A percentile compares a stretch with the other conserved stretches of the same genome.
Evolutionary conservation across 2,113 vertebrate genomes (phyloP).

Genomic region (Arvicanthis niloticus): DNA sequence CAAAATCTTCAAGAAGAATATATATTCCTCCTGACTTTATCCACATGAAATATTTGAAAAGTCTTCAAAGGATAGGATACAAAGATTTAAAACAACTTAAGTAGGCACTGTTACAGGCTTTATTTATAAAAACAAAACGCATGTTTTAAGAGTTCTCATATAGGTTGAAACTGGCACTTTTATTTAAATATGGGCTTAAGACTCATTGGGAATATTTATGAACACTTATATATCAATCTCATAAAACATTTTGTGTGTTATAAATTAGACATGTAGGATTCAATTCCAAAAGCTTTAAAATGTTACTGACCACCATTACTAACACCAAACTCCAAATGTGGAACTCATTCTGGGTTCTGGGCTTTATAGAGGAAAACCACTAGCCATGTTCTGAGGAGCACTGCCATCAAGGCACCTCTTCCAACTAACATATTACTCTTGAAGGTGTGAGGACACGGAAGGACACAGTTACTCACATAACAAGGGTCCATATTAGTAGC

Average conservation of each 20-base stretch:
- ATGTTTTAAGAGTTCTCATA: constrained; percentile 60
- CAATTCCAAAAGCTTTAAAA: constrained; percentile 69
- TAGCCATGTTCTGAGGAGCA: not conserved
- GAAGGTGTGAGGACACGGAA: not conserved
- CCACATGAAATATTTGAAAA: constrained; percentile 67
- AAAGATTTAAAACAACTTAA: constrained; percentile 57
- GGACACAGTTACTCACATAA: not conserved
- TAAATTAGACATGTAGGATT: constrained; percentile 46
- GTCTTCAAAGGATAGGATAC: constrained; percentile 61
- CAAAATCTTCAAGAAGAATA: constrained; percentile 61
- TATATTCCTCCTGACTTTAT: constrained; percentile 36
- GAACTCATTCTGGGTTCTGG: constrained; percentile 37
- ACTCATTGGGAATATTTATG: constrained; percentile 53
- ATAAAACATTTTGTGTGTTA: constrained; percentile 36
- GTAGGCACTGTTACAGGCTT: constrained; percentile 19
- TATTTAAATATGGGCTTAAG: constrained; percentile 48
- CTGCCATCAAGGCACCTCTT: not conserved
- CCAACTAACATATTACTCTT: not conserved
- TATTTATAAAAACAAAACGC: constrained; percentile 67
- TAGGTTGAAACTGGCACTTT: constrained; percentile 4
- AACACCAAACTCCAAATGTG: constrained; percentile 21
- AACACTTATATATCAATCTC: constrained; percentile 17
- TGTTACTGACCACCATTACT: not conserved
- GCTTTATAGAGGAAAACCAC: constrained; percentile 58
- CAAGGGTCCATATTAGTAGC: not conserved